A percentile compares a stretch with the other conserved stretches of the same genome.
These are phyloP conservation scores for Podotricha telesiphe DNA, from an alignment of 2,888 invertebrate genomes.

Conservation along the genomic window DNA sequence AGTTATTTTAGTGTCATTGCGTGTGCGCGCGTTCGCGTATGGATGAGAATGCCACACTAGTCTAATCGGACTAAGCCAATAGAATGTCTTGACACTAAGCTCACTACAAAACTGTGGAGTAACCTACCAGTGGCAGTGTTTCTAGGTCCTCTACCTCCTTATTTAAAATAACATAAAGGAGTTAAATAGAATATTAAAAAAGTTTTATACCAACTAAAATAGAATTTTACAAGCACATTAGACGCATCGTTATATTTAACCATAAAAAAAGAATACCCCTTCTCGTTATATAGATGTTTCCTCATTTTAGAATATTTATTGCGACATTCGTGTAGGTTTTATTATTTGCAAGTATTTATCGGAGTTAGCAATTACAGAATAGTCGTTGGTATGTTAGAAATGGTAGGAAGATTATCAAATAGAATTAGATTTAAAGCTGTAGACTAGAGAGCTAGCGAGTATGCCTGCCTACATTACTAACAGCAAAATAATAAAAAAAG, in stretches of 20 bases:
- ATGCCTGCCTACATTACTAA: too few relatives aligned
- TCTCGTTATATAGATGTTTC: constrained; percentile 10
- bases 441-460: too few relatives aligned
- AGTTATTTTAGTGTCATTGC: too few relatives aligned
- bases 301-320: constrained; percentile 32
- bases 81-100: neutral
- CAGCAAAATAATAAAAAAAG: too few relatives aligned
- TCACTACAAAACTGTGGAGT: too few relatives aligned
- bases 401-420: neutral
- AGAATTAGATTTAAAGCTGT: neutral
- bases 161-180: too few relatives aligned
- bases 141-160: too few relatives aligned
- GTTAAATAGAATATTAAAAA: neutral
- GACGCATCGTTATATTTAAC: neutral
- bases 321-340: constrained; percentile 24
- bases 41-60: too few relatives aligned
- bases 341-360: constrained; percentile 15
- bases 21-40: too few relatives aligned
- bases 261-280: constrained; percentile 11
- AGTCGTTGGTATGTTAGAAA: neutral
- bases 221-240: neutral
- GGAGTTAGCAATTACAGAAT: constrained; percentile 3
- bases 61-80: too few relatives aligned
- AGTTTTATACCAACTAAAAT: neutral
- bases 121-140: too few relatives aligned